Percentiles rank a stretch among this genome's conserved stretches.
Conservation (phyloP, 2,888 invertebrate species). For the Dasypogon diadema region DNA sequence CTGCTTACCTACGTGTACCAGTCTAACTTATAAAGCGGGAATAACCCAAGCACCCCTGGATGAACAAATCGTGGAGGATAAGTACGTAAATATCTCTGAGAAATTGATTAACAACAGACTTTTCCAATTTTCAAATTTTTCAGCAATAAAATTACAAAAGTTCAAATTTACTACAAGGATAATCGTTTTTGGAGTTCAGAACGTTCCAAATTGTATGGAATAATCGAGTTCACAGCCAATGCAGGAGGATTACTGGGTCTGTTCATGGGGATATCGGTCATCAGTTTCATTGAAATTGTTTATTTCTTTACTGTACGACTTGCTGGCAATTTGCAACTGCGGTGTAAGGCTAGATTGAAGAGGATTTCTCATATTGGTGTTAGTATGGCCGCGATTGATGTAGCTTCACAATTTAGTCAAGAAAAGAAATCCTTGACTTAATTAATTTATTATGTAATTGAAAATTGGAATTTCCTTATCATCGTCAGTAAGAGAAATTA, state of each 20-base stretch:
- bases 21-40: conserved; percentile 17
- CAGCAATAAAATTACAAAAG: conserved; percentile 14
- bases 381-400: not conserved
- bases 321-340: not conserved
- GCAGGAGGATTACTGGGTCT: not conserved
- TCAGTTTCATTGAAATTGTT: not conserved
- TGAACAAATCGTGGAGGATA: not conserved
- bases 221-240: not conserved
- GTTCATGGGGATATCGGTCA: conserved; percentile 5
- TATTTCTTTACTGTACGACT: not conserved
- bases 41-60: conserved; percentile 29
- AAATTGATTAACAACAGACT: not conserved
- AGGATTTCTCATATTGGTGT: not conserved
- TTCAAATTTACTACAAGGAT: conserved; percentile 46
- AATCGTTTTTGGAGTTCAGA: conserved; percentile 74
- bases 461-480: no score
- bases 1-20: conserved; percentile 25
- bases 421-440: no score
- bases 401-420: not conserved
- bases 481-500: no score
- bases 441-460: no score
- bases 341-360: not conserved
- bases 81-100: not conserved
- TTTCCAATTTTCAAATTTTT: not conserved
- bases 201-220: conserved; percentile 74